Base-by-base conservation (phyloP, 2,888 invertebrate genomes). In the Tetramorium bicarinatum region DNA sequence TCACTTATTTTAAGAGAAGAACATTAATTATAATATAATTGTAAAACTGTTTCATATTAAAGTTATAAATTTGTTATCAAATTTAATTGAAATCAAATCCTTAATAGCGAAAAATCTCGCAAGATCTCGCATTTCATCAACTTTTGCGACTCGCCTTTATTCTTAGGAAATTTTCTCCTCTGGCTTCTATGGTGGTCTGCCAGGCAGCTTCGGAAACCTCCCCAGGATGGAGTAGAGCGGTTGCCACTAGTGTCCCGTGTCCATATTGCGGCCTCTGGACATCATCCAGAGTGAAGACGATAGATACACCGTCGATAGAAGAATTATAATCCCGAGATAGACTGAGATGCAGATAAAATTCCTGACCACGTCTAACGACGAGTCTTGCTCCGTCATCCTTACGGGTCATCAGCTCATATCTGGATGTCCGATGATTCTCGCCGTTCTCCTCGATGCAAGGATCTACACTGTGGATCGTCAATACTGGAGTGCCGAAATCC, bases 291-390 rank as follows among this genome's bases (percentile, higher is more conserved):
- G 97, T 97, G 93, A 98, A 98, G 82, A 98, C 97, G 90, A 98
- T 97, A 56, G 98, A 98, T 64, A 99, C 95, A 9, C 97, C 98
- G 95, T 99, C 98, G 92, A 95, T 96, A 21, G 95, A 96, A 29
- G 96, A 96, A 91, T 97, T 96, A 94, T 97, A 99, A 18, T 97
- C 96, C 72, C 98, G 96, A 92, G 97, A 97, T 83, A 98, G 96
- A 18, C 96, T 96, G 79, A 99, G 95, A 90, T 97, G 96, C 64
- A 98, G 94, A 92, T 96, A 96, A 95, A 99, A 98, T 38, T 97
- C 95, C 94, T 98, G 98, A 9, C 99, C 99, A 87, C 99, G 96
- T 85, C 99, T 96, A 9, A 98, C 96, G 0, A 99, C 97, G 67
- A 98, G 95, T 66, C 96, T 96, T 47, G 95, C 93, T 66, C 95